phyloP scores from a whole-genome alignment of 2,797 vertebrate species.

The Sebastes minor region DNA sequence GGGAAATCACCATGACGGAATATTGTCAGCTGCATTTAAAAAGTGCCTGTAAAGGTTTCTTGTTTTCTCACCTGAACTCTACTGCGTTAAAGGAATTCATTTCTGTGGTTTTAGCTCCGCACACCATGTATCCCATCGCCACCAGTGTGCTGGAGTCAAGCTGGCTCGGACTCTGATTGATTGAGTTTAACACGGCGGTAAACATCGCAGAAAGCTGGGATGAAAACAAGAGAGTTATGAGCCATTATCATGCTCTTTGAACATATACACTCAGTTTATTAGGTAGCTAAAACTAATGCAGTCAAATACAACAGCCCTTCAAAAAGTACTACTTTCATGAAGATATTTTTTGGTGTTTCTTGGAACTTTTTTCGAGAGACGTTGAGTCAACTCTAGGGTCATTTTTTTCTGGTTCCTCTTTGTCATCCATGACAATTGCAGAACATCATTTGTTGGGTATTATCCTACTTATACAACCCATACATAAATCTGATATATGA shows the following conservation, averaged over 20 bases:
- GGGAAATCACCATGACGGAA: not conserved
- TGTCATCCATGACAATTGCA: not conserved
- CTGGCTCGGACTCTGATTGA: conserved; percentile 67
- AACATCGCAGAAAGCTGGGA: conserved; percentile 77
- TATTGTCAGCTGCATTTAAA: not conserved
- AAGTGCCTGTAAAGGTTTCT: not conserved
- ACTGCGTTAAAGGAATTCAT: conserved; percentile 78
- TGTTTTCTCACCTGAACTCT: conserved; percentile 80
- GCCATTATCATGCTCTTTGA: not conserved
- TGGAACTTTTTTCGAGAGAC: not conserved
- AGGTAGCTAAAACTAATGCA: not conserved
- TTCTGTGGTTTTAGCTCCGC: conserved; percentile 76
- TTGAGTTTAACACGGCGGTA: conserved; percentile 71
- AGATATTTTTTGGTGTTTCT: not conserved
- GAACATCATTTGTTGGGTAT: not conserved
- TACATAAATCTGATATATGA: too few relatives aligned
- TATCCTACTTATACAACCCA: not conserved
- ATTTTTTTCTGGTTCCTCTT: not conserved
- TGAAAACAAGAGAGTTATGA: conserved; percentile 20
- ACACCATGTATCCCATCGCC: conserved; percentile 82
- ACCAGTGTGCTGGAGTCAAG: conserved; percentile 82
- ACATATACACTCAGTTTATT: not conserved
- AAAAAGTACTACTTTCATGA: not conserved
- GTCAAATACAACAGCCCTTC: not conserved
- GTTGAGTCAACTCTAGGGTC: not conserved